Evolutionary conservation across 2,113 vertebrate genomes (phyloP), one percentile per base, ranked within the genome.

Genomic region (Platysteira castanea): DNA sequence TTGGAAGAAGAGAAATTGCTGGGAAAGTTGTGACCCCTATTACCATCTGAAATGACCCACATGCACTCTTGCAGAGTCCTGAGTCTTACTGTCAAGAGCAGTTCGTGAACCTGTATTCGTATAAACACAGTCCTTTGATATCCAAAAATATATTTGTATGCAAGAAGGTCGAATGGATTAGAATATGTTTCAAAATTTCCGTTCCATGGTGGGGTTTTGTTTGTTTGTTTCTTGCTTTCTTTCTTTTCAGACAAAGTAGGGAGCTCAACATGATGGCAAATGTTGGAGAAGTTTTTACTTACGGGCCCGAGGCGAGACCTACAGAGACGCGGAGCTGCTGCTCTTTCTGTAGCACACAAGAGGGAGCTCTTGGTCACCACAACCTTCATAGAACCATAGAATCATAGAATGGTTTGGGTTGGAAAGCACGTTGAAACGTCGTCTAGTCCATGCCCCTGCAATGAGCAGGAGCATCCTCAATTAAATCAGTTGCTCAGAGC

Each of bases 311-410:
- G 46, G 22, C 1, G 5, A 21, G 15, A 57, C 7, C 10, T 8
- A 20, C 1, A 15, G 7, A 19, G 23, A 1, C 23, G 3, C 0
- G 5, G 26, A 46, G 39, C 9, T 31, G 39, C 35, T 63, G 31
- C 64, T 39, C 10, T 8, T 39, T 17, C 33, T 50, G 21, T 37
- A 7, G 8, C 4, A 50, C 96, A 59, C 77, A 24, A 92, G 96
- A 94, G 95, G 96, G 97, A 95, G 95, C 96, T 60, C 39, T 94
- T 93, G 83, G 27, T 84, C 85, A 41, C 53, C 37, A 31, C 18
- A 59, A 52, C 22, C 54, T 42, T 8, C 22, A 3, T 16, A 27
- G 17, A 76, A 7, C 61, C 30, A 0, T 7, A 1, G 1, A 30
- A 1, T 10, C 39, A 2, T 26, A 3, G 24, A 26, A 21, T 6